A percentile compares a stretch with the other conserved stretches of the same genome.
Evolutionary conservation across 2,797 vertebrate genomes (phyloP).

Genomic region (Myotis daubentonii): DNA sequence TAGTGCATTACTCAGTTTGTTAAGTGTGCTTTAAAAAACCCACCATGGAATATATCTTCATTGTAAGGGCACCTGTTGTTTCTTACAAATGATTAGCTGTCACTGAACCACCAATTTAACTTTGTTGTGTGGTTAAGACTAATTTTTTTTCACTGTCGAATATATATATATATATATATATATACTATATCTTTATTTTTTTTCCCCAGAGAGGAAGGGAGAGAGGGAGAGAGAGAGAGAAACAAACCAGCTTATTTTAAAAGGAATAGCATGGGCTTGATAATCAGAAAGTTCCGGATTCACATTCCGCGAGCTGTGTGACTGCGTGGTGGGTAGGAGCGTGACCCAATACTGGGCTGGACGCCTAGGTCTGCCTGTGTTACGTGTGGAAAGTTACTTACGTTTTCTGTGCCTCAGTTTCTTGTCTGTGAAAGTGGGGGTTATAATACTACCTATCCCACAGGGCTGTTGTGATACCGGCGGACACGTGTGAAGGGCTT

Average conservation of each 20-base stretch:
- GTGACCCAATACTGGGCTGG: background rate
- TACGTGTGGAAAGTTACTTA: background rate
- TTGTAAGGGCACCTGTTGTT: slow-evolving; percentile 73
- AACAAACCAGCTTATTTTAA: background rate
- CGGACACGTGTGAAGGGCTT: background rate
- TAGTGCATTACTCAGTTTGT: slow-evolving; percentile 78
- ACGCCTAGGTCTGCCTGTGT: background rate
- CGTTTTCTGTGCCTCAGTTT: background rate
- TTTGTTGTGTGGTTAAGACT: slow-evolving; percentile 60
- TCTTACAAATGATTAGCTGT: slow-evolving; percentile 72
- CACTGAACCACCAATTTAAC: slow-evolving; percentile 69
- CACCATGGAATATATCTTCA: slow-evolving; percentile 64
- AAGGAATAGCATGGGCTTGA: background rate
- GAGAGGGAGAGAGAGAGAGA: no score
- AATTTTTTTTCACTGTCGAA: slow-evolving; percentile 8
- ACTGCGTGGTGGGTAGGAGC: accelerated
- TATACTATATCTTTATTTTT: no score
- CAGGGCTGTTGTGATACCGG: background rate
- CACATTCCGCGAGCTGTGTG: background rate
- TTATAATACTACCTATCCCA: background rate
- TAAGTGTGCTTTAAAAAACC: slow-evolving; percentile 70
- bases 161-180: no score
- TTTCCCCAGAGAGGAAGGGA: no score
- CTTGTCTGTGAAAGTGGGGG: background rate
- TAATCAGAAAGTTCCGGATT: background rate